Evolutionary conservation across 2,113 vertebrate genomes (phyloP).

Genomic region (Phodopus roborovskii): DNA sequence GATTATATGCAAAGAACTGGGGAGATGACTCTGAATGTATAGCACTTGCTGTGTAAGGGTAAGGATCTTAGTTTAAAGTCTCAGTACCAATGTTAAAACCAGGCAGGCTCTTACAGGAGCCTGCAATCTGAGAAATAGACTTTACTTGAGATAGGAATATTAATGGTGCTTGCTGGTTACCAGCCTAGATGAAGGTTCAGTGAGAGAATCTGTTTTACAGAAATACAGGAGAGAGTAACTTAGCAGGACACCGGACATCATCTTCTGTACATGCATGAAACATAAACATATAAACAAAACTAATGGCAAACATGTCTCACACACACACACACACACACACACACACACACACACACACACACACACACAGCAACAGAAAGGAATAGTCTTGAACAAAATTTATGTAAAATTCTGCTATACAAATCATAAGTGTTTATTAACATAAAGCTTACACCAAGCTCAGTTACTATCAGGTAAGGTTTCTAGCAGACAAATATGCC

Average conservation of each 20-base stretch:
- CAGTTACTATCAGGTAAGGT: no score
- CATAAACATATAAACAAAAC: neutral
- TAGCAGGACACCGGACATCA: neutral
- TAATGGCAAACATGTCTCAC: neutral
- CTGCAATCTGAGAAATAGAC: neutral
- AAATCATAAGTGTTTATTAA: neutral
- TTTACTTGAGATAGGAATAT: neutral
- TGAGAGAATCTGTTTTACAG: neutral
- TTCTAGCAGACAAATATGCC: no score
- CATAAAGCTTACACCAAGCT: neutral
- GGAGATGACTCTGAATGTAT: neutral
- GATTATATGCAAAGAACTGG: neutral
- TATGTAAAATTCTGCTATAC: neutral
- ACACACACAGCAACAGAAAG: neutral
- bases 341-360: neutral
- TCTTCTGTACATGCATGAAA: neutral
- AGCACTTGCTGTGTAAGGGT: neutral
- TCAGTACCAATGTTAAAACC: neutral
- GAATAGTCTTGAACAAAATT: no score
- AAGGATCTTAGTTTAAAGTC: neutral
- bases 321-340: neutral
- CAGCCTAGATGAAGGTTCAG: neutral
- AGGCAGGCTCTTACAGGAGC: no score
- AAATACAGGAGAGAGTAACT: neutral
- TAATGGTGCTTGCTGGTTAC: neutral